These are phyloP conservation scores for Syncerus caffer DNA, from an alignment of 2,797 vertebrate genomes.

Conservation along the genomic window DNA sequence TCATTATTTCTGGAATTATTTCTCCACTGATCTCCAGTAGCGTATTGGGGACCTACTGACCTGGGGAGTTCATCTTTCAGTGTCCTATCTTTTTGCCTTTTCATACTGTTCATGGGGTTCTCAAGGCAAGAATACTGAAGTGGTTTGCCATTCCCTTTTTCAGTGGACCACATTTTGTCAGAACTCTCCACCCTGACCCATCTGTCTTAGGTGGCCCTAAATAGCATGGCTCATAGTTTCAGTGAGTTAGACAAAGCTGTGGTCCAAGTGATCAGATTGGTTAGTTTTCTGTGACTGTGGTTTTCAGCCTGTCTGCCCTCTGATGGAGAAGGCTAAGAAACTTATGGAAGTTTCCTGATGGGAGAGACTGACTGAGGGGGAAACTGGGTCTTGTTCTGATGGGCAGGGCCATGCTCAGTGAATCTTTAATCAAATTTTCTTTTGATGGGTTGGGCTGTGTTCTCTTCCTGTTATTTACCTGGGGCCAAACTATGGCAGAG, in stretches of 20 bases:
- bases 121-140: not conserved
- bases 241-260: not conserved
- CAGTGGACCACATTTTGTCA: not conserved
- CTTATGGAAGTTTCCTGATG: not conserved
- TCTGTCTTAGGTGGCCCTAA: not conserved
- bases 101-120: not conserved
- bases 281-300: not conserved
- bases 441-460: not conserved
- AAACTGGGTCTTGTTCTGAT: not conserved
- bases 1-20: not conserved
- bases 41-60: accelerated
- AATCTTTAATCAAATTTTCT: not conserved
- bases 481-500: not conserved
- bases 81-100: not conserved
- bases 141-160: not conserved
- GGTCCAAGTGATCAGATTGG: not conserved
- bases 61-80: not conserved
- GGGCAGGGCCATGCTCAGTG: not conserved
- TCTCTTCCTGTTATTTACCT: not conserved
- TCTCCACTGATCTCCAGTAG: not conserved
- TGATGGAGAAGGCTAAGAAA: not conserved
- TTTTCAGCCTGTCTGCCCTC: not conserved
- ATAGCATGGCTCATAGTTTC: not conserved
- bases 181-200: not conserved
- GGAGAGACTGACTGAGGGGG: not conserved